phyloP scores from a whole-genome alignment of 1,140 invertebrate species.

The Macrosteles quadrilineatus region DNA sequence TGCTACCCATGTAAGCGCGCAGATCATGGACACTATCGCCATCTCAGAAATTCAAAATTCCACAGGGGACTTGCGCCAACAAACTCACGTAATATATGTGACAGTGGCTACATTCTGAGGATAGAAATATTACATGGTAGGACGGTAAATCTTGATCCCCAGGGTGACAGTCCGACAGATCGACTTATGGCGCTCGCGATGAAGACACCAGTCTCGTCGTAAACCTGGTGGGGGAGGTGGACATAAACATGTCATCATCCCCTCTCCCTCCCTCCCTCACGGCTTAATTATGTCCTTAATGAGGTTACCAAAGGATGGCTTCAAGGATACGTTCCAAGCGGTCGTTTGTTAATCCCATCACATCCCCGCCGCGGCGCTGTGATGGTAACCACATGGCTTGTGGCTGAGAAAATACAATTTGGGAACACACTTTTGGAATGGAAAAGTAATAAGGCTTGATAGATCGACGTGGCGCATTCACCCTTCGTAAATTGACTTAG shows the following conservation, averaged over 20 bases:
- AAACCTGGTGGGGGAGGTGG: slow-evolving; percentile 7
- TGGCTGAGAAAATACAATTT: too few relatives aligned
- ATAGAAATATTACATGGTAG: not conserved
- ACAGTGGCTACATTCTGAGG: not conserved
- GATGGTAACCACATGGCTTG: too few relatives aligned
- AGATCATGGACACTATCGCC: too few relatives aligned
- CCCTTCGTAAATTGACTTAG: too few relatives aligned
- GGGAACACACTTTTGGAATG: too few relatives aligned
- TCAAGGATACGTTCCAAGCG: not conserved
- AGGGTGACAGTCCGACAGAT: not conserved
- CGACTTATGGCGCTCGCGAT: not conserved
- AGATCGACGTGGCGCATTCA: too few relatives aligned
- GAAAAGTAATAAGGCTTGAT: too few relatives aligned
- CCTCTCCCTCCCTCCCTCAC: not conserved
- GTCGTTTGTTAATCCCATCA: not conserved
- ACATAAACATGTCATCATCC: slow-evolving; percentile 16
- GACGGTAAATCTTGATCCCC: not conserved
- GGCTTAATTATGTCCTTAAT: slow-evolving; percentile 12
- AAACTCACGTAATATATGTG: too few relatives aligned
- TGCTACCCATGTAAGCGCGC: too few relatives aligned
- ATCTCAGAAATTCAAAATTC: too few relatives aligned
- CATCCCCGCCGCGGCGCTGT: too few relatives aligned
- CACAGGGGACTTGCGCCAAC: too few relatives aligned
- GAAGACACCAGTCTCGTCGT: slow-evolving; percentile 4
- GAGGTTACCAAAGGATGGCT: not conserved